Base-by-base conservation (phyloP, 2,888 invertebrate genomes). In the Lycophotia porphyrea region DNA sequence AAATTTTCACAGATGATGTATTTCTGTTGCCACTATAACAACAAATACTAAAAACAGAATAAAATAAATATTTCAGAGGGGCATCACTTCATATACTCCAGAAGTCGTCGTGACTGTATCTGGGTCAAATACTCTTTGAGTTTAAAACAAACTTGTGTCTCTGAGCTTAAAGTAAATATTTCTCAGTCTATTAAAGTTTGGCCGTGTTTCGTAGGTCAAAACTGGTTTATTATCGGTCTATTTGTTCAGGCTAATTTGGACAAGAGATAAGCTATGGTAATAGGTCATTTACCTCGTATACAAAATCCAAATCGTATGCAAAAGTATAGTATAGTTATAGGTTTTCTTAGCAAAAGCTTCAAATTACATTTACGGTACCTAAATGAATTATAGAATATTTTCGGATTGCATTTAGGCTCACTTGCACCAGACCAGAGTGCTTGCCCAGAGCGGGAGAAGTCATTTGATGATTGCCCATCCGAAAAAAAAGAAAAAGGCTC, bases 191-290 rank as follows among this genome's bases (percentile, higher is more conserved):
- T 36, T 52, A 55, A 72, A 76, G 72, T 76, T 74, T 44, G 55
- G 7, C 31, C 44, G n/a, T 63, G 39, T 72, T 65, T 71, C 34
- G 49, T 58, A 42, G 34, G 63, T 70, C 61, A 63, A 39, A 80
- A 84, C 84, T n/a, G 67, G 84, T 84, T 72, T 72, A 61, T 24
- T 84, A 78, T 85, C 80, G 70, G 47, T 21, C 39, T 76, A 74
- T 84, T 82, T 80, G 77, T 78, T 74, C 49, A 72, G 55, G 60
- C 68, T 84, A 85, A 84, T 82, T 84, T 78, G 31, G 67, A 74
- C 66, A 58, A 71, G 18, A 76, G 78, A 82, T 84, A 84, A 82
- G 75, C 74, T 67, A 76, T 71, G 66, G 71, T 79, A 69, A 82
- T 61, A 60, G 67, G 75, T 76, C 72, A 78, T 69, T 81, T 76